Evolutionary conservation across 2,888 invertebrate genomes (phyloP), one percentile per base, ranked within the genome.

Genomic region (Tortricodes alternella): DNA sequence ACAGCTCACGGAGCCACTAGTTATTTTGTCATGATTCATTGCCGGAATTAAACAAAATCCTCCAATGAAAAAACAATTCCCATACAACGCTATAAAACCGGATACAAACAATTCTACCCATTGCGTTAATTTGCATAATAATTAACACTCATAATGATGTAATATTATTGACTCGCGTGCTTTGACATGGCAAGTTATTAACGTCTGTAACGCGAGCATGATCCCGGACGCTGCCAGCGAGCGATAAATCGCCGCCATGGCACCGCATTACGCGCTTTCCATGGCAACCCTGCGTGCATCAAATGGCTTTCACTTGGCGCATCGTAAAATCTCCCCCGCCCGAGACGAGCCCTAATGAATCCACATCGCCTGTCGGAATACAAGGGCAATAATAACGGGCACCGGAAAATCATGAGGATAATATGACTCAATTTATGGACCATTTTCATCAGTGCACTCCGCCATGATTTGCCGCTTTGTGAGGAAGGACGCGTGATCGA

Each of bases 221-320:
- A 32, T 32, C 29, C 39, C 21, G 32, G 50, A 38, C 32, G 53
- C 16, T 1, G 7, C n/a, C 24, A 11, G 16, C 16, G 15, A 8
- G 27, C 18, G 13, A 24, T 65, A 61, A 64, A 61, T 65, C 50
- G 63, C 64, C 46, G 53, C 64, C 62, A 62, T 62, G 60, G 63
- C 29, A 49, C 56, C 60, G 58, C 66, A 62, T 48, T 43, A 50
- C 48, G 27, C 43, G 11, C 23, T 38, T 44, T 34, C 52, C 59
- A 53, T 59, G 38, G 39, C 56, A 46, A 53, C 52, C 55, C 53
- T 56, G 52, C 21, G 34, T 64, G 66, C 66, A 69, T 71, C 71
- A 75, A 76, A 80, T 77, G 74, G 74, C 73, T 76, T 68, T 71
- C 71, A 75, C 76, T 78, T 77, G 75, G 71, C 66, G 67, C 70